Evolutionary conservation across 2,113 vertebrate genomes (phyloP).

Genomic region (Dunckerocampus dactyliophorus): DNA sequence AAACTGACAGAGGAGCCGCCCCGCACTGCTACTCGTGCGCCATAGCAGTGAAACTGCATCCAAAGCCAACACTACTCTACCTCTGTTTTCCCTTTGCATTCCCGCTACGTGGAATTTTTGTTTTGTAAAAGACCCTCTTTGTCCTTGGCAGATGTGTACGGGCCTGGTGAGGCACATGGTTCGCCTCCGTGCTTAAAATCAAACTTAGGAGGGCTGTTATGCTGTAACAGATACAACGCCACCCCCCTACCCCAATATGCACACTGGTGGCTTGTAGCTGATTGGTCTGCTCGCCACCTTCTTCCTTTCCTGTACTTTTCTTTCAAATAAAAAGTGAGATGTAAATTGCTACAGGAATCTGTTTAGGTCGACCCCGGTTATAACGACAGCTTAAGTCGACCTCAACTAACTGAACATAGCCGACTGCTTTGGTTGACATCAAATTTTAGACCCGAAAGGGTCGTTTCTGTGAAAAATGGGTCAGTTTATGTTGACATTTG

Average conservation of each 20-base stretch:
- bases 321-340: constrained; percentile 11
- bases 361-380: no score
- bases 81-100: constrained; percentile 43
- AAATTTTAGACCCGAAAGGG: no score
- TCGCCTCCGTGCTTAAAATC: constrained; percentile 13
- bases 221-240: constrained; percentile 36
- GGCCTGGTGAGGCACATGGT: constrained; percentile 33
- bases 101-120: constrained; percentile 38
- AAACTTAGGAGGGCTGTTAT: constrained; percentile 35
- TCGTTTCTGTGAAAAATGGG: no score
- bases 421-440: no score
- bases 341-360: background rate
- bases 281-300: background rate
- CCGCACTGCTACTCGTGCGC: constrained; percentile 15
- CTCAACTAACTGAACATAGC: no score
- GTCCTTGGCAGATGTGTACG: constrained; percentile 37
- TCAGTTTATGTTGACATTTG: no score
- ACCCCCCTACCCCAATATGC: constrained; percentile 29
- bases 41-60: constrained; percentile 49
- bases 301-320: constrained; percentile 32
- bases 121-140: constrained; percentile 57
- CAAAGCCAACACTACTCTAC: constrained; percentile 56
- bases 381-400: no score
- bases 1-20: constrained; percentile 15
- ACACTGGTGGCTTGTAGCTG: constrained; percentile 12